Base-by-base conservation (phyloP, 2,888 invertebrate species). In the Rugalucina vietnamica region DNA sequence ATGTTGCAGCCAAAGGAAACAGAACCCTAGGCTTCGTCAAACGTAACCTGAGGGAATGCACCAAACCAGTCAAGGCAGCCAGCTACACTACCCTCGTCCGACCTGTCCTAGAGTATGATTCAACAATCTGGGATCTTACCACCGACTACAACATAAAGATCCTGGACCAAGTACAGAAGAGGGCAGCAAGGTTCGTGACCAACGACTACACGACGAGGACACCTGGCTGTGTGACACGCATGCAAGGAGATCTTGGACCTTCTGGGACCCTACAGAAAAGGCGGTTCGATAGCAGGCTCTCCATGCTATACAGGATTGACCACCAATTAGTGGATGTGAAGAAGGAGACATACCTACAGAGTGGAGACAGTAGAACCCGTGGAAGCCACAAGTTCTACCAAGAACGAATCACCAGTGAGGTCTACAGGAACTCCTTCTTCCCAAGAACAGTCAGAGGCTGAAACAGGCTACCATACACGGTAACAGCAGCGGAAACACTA, bases 191-290 rank as follows among this genome's bases (percentile, higher is more conserved):
- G 21, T 76, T 37, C 27, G 76, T 76, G 21, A 75, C 18, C 14
- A 49, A 54, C 18, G 75, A 75, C n/a, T 75, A 54, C 54, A 43
- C 49, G 18, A 32, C 77, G 18, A 65, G 65, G 65, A 69, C 77
- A 27, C 65, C 32, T 65, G 65, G 65, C 65, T 49, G 43, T 49
- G 77, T 65, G 37, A 77, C 69, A 2, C 43, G 27, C 39, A 77
- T 77, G 77, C 77, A 77, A 27, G 32, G 50, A 49, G 50, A 77
- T 32, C 50, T 77, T 39, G 77, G 77, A 60, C n/a, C n/a, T n/a
- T 72, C 54, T 54, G 36, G 27, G 12, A 50, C 78, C 24, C 57
- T 78, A 10, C 71, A 72, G n/a, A 71, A 78, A 18, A 50, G 54
- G 10, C 34, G 78, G 37, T 27, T 71, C 2, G 71, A 78, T 37